Conservation (phyloP, 2,113 vertebrate genomes). For the Burhinus bistriatus region DNA sequence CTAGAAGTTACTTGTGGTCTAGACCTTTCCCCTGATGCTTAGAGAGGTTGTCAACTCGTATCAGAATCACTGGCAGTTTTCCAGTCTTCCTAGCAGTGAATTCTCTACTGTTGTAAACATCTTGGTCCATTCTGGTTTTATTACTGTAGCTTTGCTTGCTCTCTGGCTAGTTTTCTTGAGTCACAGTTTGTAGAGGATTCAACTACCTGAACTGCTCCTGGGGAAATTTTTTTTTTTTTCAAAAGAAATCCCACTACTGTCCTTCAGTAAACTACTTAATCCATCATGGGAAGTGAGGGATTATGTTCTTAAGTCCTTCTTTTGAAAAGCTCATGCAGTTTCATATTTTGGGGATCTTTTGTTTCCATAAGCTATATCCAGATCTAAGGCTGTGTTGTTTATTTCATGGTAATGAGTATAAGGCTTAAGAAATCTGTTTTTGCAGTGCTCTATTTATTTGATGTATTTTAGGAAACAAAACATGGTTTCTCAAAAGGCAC, state of each 20-base stretch:
- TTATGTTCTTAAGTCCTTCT: not conserved
- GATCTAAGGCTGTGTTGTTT: not conserved
- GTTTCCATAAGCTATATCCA: not conserved
- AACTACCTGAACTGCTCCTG: not conserved
- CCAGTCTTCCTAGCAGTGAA: not conserved
- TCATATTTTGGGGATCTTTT: not conserved
- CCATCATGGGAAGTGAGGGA: not conserved
- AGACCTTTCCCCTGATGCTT: not conserved
- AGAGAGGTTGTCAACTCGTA: not conserved
- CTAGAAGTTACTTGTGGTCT: not conserved
- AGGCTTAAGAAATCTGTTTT: not conserved
- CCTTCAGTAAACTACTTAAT: not conserved
- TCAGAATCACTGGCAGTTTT: not conserved
- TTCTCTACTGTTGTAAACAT: not conserved
- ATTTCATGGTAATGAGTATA: not conserved
- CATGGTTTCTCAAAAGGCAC: not conserved
- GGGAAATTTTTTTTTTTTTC: not conserved
- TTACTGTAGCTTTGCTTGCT: not conserved
- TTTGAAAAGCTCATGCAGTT: not conserved
- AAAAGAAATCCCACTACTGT: not conserved
- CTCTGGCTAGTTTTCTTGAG: not conserved
- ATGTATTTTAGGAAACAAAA: not conserved
- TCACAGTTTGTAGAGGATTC: not conserved
- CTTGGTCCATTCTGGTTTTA: not conserved
- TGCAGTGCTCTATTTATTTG: not conserved